Base-by-base conservation (phyloP, 2,113 vertebrate species). In the Pimephales promelas region DNA sequence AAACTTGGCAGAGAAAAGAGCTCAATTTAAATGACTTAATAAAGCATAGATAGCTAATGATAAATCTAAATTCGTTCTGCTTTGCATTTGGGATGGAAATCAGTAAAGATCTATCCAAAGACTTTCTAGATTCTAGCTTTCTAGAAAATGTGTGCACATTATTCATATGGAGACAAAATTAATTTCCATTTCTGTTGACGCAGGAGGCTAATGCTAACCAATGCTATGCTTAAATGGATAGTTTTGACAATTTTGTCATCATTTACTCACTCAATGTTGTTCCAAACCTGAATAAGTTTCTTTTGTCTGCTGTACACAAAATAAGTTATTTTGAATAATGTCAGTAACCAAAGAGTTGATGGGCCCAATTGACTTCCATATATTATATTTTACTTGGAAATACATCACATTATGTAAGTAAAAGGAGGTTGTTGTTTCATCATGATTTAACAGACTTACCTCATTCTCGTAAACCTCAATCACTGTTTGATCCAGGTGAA, bases 381-480 rank as follows among this genome's bases (percentile, higher is more conserved):
- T n/a, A 40, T 40, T 10, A 68, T 1, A 22, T 22, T 68, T 11
- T 5, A 10, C 31, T 66, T 31, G 22, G 18, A 66, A 36, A 36
- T 36, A 4, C 20, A 40, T 22, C 8, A 22, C 20, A 68, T 68
- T 36, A 10, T 40, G 64, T 5, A 68, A 40, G 34, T 40, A 68
- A 20, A n/a, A 20, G 0, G 0, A 20, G 34, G 20, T n/a, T 34
- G 64, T 40, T 68, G 4, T 16, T 20, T 73, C 9, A 28, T 78
- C n/a, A 20, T 56, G 18, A 66, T 47, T 78, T 56, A 73, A 57
- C 52, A 64, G 56, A 54, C 62, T 66, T 34, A 98, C 97, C 97
- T 99, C 97, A 0, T 94, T 95, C 87, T 98, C 96, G 11, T 92
- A 99, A 85, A 99, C 92, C 49, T 93, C 88, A 0, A 99, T 88